Evolutionary conservation across 2,888 invertebrate genomes (phyloP).

Genomic region (Eudemis profundana): DNA sequence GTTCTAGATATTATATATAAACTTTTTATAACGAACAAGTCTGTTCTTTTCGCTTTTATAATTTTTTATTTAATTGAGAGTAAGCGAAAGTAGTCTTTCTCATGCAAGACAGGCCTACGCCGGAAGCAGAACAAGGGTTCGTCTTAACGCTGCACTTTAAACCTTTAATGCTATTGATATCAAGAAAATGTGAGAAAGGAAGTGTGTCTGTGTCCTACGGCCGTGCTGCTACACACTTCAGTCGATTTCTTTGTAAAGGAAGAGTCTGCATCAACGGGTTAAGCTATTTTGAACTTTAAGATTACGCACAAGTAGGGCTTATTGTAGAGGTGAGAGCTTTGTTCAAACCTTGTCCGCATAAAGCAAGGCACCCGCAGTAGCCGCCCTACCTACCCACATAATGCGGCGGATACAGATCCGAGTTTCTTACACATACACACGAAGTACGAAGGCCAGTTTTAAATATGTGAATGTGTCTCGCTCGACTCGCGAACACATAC

Average conservation of each 20-base stretch:
- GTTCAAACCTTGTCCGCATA: slow-evolving; percentile 73
- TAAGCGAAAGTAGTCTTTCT: slow-evolving; percentile 62
- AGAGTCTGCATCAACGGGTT: slow-evolving; percentile 62
- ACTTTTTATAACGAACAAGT: neutral
- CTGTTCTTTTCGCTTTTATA: slow-evolving; percentile 30
- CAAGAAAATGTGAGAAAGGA: slow-evolving; percentile 84
- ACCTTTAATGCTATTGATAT: slow-evolving; percentile 76
- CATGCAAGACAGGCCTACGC: slow-evolving; percentile 58
- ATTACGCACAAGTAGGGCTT: slow-evolving; percentile 70
- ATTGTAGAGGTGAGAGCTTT: slow-evolving; percentile 74
- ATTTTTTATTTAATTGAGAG: slow-evolving; percentile 55
- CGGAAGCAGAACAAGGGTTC: slow-evolving; percentile 76
- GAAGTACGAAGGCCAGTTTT: slow-evolving; percentile 82
- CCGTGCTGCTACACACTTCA: slow-evolving; percentile 73
- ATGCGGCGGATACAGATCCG: slow-evolving; percentile 84
- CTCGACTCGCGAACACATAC: slow-evolving; percentile 73
- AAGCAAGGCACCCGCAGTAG: slow-evolving; percentile 81
- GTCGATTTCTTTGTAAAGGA: slow-evolving; percentile 70
- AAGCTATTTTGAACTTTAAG: slow-evolving; percentile 72
- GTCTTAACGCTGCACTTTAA: slow-evolving; percentile 67
- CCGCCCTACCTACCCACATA: slow-evolving; percentile 81
- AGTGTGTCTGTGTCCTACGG: slow-evolving; percentile 67
- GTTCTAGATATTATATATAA: slow-evolving; percentile 3
- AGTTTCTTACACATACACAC: slow-evolving; percentile 80
- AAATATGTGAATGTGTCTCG: slow-evolving; percentile 74